Evolutionary conservation across 2,113 vertebrate genomes (phyloP), one percentile per base, ranked within the genome.

Genomic region (Notarius quadriscutis): DNA sequence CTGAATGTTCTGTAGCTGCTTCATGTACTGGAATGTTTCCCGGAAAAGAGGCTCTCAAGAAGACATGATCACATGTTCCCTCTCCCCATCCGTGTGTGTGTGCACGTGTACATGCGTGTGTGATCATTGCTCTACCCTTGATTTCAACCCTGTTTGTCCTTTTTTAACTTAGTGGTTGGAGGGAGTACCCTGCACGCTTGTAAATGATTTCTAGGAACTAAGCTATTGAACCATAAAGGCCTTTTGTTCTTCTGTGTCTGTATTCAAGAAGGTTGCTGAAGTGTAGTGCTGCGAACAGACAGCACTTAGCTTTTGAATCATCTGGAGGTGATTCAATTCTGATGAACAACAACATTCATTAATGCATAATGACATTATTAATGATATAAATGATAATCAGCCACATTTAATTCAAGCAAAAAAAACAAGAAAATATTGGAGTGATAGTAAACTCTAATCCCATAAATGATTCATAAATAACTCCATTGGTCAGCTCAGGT

Each of bases 151-250:
- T 53, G 50, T 85, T 34, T 14, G 58, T 63, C 34, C 22, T 41
- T 62, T 12, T 12, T 77, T 84, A 63, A 65, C 55, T 74, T 84
- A 60, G 62, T 65, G 34, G 41, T 41, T 22, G 5, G 27, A 72
- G 67, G 60, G 85, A 62, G 41, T 74, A 27, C 48, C 65, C 83
- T 65, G 30, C 69, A 87, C 60, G 62, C 78, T 60, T 48, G 17
- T 10, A 20, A 18, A 1, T 17, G 83, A 74, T 83, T 87, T 89
- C 79, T 83, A 87, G 79, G 86, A 87, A 87, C 25, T 27, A 34
- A 65, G 25, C 7, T 77, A 30, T 10, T 22, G 72, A 58, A 17
- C 18, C 9, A 25, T 22, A 41, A 81, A 11, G 55, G 27, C 30
- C 9, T 12, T 41, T 81, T 60, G 55, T 81, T 62, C 5, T 57